Evolutionary conservation across 2,888 invertebrate genomes (phyloP).

Genomic region (Pachliopta kotzebuea): DNA sequence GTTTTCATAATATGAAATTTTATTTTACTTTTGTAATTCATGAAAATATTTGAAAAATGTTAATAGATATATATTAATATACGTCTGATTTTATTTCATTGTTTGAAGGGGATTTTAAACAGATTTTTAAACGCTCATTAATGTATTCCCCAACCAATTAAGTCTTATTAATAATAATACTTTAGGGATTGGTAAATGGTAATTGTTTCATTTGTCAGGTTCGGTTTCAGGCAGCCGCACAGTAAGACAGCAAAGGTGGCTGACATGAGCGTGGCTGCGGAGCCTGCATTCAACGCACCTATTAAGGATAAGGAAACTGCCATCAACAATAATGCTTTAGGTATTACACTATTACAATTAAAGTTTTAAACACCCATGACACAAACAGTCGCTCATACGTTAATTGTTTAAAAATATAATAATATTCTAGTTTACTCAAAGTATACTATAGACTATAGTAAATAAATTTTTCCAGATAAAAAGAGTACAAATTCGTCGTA

Average conservation of each 20-base stretch:
- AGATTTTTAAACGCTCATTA: too few species aligned
- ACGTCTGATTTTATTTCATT: too few species aligned
- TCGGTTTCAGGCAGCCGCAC: constrained; percentile 87
- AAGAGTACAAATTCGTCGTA: constrained; percentile 60
- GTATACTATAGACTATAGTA: background rate
- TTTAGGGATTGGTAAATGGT: constrained; percentile 22
- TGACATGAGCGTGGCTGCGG: constrained; percentile 78
- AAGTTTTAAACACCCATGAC: too few species aligned
- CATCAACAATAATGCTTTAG: constrained; percentile 76
- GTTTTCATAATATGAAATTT: too few species aligned
- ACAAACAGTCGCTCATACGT: too few species aligned
- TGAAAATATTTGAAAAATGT: too few species aligned
- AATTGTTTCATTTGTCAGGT: constrained; percentile 61
- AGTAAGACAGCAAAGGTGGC: constrained; percentile 85
- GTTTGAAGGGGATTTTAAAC: too few species aligned
- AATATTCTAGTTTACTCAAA: background rate
- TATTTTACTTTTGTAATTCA: too few species aligned
- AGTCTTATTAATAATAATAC: background rate
- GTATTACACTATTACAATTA: constrained; percentile 38
- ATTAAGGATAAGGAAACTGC: constrained; percentile 74
- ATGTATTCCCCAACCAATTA: too few species aligned
- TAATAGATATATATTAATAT: too few species aligned
- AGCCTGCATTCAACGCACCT: constrained; percentile 63
- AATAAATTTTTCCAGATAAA: constrained; percentile 57
- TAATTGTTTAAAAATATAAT: background rate